These are phyloP conservation scores for Mechanitis mazaeus DNA, from an alignment of 2,888 invertebrate genomes.

Conservation along the genomic window DNA sequence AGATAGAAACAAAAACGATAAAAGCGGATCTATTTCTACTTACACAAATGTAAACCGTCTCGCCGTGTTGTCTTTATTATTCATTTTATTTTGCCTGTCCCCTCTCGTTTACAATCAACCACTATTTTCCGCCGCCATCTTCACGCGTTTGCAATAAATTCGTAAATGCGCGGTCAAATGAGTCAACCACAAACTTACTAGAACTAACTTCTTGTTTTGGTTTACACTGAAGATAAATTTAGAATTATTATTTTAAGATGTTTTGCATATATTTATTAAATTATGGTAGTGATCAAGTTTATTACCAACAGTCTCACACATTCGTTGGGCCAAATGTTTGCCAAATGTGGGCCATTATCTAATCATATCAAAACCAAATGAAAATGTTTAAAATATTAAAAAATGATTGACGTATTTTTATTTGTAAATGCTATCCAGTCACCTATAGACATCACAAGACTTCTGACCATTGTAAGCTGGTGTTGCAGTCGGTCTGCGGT, in stretches of 20 bases:
- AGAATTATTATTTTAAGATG: not conserved
- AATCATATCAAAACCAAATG: too few species aligned
- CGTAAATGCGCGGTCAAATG: constrained; percentile 56
- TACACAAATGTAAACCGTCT: constrained; percentile 30
- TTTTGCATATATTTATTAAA: too few species aligned
- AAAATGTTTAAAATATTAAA: too few species aligned
- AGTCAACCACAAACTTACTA: constrained; percentile 51
- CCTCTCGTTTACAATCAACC: constrained; percentile 54
- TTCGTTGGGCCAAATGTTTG: too few species aligned
- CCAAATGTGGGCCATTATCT: too few species aligned
- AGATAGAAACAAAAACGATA: too few species aligned
- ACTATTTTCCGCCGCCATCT: constrained; percentile 63
- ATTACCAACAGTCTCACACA: too few species aligned
- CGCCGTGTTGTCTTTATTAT: constrained; percentile 54
- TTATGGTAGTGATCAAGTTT: too few species aligned
- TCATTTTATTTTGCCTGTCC: constrained; percentile 56
- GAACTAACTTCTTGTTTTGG: constrained; percentile 19
- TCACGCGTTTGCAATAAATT: constrained; percentile 55
- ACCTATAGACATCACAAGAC: too few species aligned
- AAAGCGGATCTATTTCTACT: constrained; percentile 8
- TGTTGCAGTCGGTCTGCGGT: constrained; percentile 14
- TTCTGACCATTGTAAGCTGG: constrained; percentile 4
- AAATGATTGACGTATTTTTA: too few species aligned
- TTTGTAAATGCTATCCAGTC: too few species aligned
- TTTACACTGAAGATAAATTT: not conserved